These are phyloP conservation scores for Nipponia nippon DNA, from an alignment of 2,113 vertebrate species.

Conservation along the genomic window DNA sequence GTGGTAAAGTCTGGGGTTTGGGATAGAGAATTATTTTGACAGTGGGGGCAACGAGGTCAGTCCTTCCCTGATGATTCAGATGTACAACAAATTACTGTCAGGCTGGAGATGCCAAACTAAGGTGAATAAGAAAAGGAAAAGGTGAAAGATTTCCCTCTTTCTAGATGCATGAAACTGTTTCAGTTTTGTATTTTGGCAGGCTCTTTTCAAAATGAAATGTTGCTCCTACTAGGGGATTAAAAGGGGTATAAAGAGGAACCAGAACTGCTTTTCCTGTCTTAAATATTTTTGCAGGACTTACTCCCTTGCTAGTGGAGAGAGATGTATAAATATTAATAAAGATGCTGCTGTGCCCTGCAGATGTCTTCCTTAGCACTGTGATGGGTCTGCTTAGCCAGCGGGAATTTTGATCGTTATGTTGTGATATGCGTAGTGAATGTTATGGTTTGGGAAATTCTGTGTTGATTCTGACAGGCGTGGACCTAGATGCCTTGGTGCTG, in stretches of 20 bases:
- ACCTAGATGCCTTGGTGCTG: neutral
- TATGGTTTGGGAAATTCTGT: neutral
- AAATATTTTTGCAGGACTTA: neutral
- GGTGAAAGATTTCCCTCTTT: neutral
- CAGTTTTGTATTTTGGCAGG: neutral
- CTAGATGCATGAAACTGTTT: neutral
- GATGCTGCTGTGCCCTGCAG: neutral
- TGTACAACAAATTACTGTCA: neutral
- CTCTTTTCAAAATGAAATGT: neutral
- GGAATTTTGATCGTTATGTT: fast-evolving
- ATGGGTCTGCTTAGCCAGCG: neutral
- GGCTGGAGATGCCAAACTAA: neutral
- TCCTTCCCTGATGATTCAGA: neutral
- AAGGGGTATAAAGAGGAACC: neutral
- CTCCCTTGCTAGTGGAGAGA: neutral
- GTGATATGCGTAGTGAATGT: neutral
- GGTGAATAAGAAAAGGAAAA: neutral
- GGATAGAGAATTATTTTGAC: neutral
- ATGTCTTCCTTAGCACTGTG: neutral
- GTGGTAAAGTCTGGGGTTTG: neutral
- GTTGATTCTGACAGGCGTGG: neutral
- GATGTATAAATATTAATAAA: neutral
- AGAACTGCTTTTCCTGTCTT: neutral
- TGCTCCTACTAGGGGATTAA: neutral
- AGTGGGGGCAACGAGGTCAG: neutral